Percentiles rank a stretch among this genome's conserved stretches.
phyloP scores from a whole-genome alignment of 1,140 invertebrate genomes.

The Hydropsyche tenuis region DNA sequence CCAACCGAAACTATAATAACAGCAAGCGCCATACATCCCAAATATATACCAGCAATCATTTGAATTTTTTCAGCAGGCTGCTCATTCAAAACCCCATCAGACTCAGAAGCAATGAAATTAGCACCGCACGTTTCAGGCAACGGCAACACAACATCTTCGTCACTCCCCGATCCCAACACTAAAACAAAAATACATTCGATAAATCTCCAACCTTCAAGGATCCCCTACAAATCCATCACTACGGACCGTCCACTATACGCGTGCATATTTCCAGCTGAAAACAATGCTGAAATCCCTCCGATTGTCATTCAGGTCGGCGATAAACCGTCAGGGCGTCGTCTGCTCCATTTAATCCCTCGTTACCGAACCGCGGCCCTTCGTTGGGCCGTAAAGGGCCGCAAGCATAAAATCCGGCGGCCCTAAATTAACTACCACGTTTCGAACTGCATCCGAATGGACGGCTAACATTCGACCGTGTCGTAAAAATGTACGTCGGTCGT shows the following conservation, averaged over 20 bases:
- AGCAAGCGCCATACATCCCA: slow-evolving; percentile 77
- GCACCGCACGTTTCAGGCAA: slow-evolving; percentile 70
- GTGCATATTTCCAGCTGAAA: too few relatives aligned
- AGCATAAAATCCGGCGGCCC: too few relatives aligned
- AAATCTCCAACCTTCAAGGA: background rate
- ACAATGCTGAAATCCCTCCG: too few relatives aligned
- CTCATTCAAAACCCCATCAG: slow-evolving; percentile 60
- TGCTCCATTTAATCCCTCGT: slow-evolving; percentile 2
- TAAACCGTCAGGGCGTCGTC: background rate
- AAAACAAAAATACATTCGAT: slow-evolving; percentile 26
- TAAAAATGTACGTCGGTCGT: too few relatives aligned
- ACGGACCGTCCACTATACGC: too few relatives aligned
- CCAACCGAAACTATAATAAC: slow-evolving; percentile 75
- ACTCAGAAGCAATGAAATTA: slow-evolving; percentile 68
- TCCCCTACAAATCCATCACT: too few relatives aligned
- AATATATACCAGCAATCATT: slow-evolving; percentile 79
- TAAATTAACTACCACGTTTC: background rate
- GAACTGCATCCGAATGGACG: background rate
- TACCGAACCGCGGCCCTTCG: background rate
- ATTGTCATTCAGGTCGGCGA: background rate
- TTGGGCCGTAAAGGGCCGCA: background rate
- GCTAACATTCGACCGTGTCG: background rate
- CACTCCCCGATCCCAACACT: slow-evolving; percentile 58
- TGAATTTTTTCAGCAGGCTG: slow-evolving; percentile 73
- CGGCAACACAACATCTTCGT: slow-evolving; percentile 54